These are phyloP conservation scores for Macrophya annulata DNA, from an alignment of 2,888 invertebrate species.

Conservation along the genomic window DNA sequence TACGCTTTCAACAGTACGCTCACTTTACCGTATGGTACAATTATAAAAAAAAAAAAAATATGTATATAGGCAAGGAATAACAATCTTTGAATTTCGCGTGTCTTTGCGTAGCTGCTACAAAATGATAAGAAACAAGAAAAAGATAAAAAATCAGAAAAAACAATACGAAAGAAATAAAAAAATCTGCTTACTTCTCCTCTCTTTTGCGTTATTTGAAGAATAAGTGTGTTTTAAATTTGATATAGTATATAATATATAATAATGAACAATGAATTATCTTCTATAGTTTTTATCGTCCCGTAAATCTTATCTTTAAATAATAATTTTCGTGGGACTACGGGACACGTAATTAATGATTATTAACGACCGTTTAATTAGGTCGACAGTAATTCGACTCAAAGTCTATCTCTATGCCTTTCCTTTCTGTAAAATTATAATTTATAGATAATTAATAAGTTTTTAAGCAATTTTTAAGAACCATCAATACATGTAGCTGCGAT, in stretches of 20 bases:
- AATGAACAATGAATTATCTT: background rate
- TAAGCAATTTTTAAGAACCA: slow-evolving; percentile 1
- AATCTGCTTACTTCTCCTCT: slow-evolving; percentile 4
- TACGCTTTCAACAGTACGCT: too few species aligned
- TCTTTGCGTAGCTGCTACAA: background rate
- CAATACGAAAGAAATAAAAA: background rate
- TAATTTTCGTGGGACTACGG: slow-evolving; percentile 12
- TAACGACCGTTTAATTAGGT: slow-evolving; percentile 27
- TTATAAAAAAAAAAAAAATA: background rate
- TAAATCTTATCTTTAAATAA: background rate
- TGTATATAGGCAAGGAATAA: slow-evolving; percentile 3
- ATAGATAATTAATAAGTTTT: slow-evolving; percentile 3
- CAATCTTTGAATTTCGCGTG: background rate
- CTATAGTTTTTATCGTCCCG: slow-evolving; percentile 9
- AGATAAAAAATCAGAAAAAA: background rate
- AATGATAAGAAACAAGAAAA: background rate
- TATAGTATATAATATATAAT: background rate
- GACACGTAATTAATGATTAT: slow-evolving; percentile 20
- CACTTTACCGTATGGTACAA: background rate
- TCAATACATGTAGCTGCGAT: background rate
- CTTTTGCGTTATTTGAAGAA: slow-evolving; percentile 7
- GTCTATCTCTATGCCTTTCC: background rate
- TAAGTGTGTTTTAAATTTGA: slow-evolving; percentile 8
- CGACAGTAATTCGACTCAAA: slow-evolving; percentile 20
- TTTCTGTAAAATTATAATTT: background rate